Base-by-base conservation (phyloP, 2,113 vertebrate genomes). In the Tragelaphus imberbis region DNA sequence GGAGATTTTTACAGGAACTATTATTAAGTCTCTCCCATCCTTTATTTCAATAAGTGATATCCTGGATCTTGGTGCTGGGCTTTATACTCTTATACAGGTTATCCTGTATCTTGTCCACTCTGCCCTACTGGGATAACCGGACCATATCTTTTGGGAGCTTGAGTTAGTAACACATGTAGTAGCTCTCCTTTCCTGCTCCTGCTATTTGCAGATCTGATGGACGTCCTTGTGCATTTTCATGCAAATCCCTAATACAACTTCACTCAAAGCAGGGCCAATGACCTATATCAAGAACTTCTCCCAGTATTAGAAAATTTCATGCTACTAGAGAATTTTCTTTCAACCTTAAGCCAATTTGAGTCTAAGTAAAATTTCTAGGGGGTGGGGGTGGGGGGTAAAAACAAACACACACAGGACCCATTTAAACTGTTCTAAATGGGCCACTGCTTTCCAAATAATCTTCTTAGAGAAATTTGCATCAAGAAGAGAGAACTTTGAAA, bases 361-460 rank as follows among this genome's bases (percentile, higher is more conserved):
- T 56, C 65, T 28, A 89, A 92, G 25, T 63, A 8, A 85, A 97
- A 93, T 14, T 30, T 59, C 33, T 68, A 40, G 68, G n/a, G 2
- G 12, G 13, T 30, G 1, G 6, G 44, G 44, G 5, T 44, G 1
- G 44, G 44, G 5, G 44, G 44, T 44, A 44, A 44, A 44, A 44
- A 44, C 44, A 44, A 44, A 44, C 13, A 77, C 13, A 89, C 80
- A 23, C 12, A 91, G 55, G 27, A 95, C 85, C 86, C 28, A 63
- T 95, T 96, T 71, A 84, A 68, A 88, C 27, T 58, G 19, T 63
- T 91, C 55, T 61, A 89, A 80, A 44, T 27, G 11, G 49, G 12
- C 19, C n/a, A 40, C 53, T 65, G 68, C 47, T 49, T 95, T 95
- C 84, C 79, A 96, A 94, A 97, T 80, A 65, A n/a, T 90, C 30